Conservation (phyloP, 2,797 vertebrate species). For the Pangasius larnaudii region DNA sequence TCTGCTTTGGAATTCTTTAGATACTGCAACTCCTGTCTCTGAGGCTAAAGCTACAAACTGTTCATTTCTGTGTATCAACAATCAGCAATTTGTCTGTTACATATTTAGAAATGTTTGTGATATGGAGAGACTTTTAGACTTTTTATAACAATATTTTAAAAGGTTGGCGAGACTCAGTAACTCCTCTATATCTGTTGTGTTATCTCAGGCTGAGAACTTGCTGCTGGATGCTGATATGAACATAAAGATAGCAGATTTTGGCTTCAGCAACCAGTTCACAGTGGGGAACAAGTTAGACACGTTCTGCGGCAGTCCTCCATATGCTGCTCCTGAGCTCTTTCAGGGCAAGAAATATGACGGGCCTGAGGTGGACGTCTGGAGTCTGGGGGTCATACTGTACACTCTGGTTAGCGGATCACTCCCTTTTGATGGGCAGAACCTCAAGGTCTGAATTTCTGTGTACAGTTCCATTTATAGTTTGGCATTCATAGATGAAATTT, state of each 20-base stretch:
- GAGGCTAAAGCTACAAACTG: background rate
- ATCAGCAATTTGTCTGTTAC: background rate
- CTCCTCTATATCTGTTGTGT: background rate
- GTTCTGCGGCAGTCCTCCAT: slow-evolving; percentile 96
- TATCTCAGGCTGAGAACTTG: slow-evolving; percentile 90
- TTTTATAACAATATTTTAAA: background rate
- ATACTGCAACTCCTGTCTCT: background rate
- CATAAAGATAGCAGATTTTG: slow-evolving; percentile 98
- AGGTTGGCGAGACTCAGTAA: background rate
- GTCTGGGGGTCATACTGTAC: slow-evolving; percentile 96
- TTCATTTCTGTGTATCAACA: background rate
- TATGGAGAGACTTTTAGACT: background rate
- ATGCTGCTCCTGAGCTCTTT: slow-evolving; percentile 96
- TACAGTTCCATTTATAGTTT: background rate
- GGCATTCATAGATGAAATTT: background rate
- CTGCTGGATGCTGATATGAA: slow-evolving; percentile 98
- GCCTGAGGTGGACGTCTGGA: slow-evolving; percentile 98
- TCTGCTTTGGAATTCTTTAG: background rate
- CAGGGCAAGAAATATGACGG: slow-evolving; percentile 99
- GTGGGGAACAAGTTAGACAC: slow-evolving; percentile 97
- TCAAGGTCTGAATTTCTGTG: slow-evolving; percentile 81
- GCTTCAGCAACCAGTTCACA: slow-evolving; percentile 98
- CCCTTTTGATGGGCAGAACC: slow-evolving; percentile 96
- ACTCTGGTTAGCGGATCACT: slow-evolving; percentile 96
- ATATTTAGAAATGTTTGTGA: background rate